Conservation (phyloP, 2,888 invertebrate species). For the Phyllotreta cruciferae region DNA sequence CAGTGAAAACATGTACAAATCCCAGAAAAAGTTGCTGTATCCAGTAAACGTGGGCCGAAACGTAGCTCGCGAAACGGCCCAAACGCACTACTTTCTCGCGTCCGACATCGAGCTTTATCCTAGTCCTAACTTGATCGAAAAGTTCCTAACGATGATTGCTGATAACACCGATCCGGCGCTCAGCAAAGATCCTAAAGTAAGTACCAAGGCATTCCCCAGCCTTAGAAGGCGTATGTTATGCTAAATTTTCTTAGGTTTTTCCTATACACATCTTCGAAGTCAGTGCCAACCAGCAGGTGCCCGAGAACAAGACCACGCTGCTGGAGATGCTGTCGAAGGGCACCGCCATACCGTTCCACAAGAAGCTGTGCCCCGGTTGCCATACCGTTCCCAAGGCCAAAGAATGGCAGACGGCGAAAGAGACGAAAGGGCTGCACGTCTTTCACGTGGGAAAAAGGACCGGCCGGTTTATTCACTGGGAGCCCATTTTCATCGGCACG, state of each 20-base stretch:
- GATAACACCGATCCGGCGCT: constrained; percentile 70
- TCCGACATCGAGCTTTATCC: constrained; percentile 93
- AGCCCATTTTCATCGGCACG: constrained; percentile 92
- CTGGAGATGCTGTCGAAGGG: constrained; percentile 75
- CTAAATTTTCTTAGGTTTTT: constrained; percentile 66
- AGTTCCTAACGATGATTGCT: constrained; percentile 86
- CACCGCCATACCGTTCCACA: constrained; percentile 90
- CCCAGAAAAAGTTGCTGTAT: constrained; percentile 81
- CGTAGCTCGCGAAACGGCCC: constrained; percentile 83
- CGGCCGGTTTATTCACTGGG: constrained; percentile 85
- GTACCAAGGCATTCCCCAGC: background rate
- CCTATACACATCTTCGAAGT: constrained; percentile 91
- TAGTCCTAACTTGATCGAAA: constrained; percentile 78
- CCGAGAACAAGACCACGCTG: constrained; percentile 74
- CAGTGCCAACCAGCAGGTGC: constrained; percentile 71
- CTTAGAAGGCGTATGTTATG: background rate
- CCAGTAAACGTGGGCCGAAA: constrained; percentile 91
- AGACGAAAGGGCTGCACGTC: constrained; percentile 76
- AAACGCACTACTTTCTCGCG: constrained; percentile 82
- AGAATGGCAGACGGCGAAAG: constrained; percentile 81
- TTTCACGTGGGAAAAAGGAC: constrained; percentile 85
- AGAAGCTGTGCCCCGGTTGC: constrained; percentile 86
- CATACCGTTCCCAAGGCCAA: constrained; percentile 86
- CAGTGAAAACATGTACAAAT: constrained; percentile 75
- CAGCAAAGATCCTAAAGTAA: constrained; percentile 64